Conservation (phyloP, 2,797 vertebrate genomes). For the Leptatherina wallacei region DNA sequence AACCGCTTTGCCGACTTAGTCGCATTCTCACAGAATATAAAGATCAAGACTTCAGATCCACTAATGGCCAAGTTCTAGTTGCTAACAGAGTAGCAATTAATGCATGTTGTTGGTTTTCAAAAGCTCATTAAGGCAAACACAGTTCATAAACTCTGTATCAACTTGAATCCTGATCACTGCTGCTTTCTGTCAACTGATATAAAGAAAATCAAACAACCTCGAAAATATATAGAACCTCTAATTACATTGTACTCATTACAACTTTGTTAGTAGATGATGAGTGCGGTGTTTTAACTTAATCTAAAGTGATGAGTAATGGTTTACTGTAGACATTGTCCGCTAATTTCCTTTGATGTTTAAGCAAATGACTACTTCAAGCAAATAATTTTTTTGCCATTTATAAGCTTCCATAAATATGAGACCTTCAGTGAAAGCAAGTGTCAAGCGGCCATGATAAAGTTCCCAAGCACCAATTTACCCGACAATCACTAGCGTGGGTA, state of each 20-base stretch:
- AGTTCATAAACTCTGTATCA: not conserved
- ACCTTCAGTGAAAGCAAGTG: not conserved
- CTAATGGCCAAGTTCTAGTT: not conserved
- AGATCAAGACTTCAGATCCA: not conserved
- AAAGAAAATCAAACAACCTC: not conserved
- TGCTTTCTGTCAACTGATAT: not conserved
- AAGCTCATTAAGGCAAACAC: not conserved
- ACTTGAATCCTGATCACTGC: not conserved
- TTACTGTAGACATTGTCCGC: conserved; percentile 7
- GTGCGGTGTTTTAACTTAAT: conserved; percentile 18
- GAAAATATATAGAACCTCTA: not conserved
- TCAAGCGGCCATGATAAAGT: conserved; percentile 37
- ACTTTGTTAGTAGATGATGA: conserved; percentile 18
- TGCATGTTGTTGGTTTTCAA: not conserved
- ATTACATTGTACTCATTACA: conserved; percentile 3
- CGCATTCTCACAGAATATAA: not conserved
- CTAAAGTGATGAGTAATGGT: conserved; percentile 26
- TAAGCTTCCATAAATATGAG: conserved; percentile 3
- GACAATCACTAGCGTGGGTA: conserved; percentile 47
- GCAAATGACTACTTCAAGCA: conserved; percentile 11
- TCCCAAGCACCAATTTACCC: conserved; percentile 51
- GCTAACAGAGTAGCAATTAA: not conserved
- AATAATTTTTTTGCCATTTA: not conserved
- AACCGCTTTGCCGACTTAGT: not conserved
- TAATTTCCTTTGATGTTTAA: conserved; percentile 23